Conservation (phyloP, 2,113 vertebrate genomes). For the Neodon shergylaensis region DNA sequence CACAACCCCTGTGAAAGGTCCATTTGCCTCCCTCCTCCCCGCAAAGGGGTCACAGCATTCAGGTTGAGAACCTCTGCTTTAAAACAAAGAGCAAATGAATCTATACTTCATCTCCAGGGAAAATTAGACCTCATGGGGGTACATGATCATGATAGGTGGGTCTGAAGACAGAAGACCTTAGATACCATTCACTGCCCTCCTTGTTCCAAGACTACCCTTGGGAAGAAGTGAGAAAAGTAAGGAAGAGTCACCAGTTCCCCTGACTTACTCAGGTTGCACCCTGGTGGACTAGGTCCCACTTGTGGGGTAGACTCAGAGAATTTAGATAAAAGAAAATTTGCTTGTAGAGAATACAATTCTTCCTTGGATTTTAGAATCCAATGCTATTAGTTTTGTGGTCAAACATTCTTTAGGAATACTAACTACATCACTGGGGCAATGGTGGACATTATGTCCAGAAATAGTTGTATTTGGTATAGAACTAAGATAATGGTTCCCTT, state of each 20-base stretch:
- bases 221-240: neutral
- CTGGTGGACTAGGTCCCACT: neutral
- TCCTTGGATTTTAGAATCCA: slow-evolving; percentile 33
- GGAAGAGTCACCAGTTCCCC: neutral
- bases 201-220: neutral
- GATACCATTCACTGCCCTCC: neutral
- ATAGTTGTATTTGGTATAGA: neutral
- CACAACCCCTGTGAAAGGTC: neutral
- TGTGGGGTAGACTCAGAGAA: neutral
- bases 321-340: neutral
- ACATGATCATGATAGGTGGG: neutral
- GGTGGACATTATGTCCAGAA: neutral
- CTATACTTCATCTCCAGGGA: neutral
- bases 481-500: neutral
- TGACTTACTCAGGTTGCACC: neutral
- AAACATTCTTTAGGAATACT: neutral
- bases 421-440: neutral
- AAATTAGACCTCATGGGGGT: neutral
- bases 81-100: neutral
- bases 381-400: neutral
- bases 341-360: neutral
- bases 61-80: neutral
- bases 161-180: neutral
- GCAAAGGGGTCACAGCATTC: neutral
- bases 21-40: accelerated